These are phyloP conservation scores for Spisula subtruncata DNA, from an alignment of 2,888 invertebrate genomes.

Conservation along the genomic window DNA sequence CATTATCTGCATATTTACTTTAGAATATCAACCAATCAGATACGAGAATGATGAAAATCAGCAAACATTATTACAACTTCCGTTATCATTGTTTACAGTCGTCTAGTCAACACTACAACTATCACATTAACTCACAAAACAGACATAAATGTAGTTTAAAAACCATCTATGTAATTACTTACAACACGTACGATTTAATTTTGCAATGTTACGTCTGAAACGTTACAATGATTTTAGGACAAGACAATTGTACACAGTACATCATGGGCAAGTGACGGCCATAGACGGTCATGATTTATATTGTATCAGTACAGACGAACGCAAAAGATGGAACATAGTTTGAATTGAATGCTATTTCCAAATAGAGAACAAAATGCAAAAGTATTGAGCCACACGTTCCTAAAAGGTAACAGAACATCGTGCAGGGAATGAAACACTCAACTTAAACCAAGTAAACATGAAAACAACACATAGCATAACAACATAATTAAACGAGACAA, in stretches of 20 bases:
- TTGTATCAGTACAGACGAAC: no score
- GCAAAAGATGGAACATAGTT: no score
- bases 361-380: no score
- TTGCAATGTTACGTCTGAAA: slow-evolving; percentile 14
- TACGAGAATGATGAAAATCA: not conserved
- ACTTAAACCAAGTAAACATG: no score
- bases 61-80: not conserved
- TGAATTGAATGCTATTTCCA: no score
- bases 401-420: no score
- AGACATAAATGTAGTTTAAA: slow-evolving; percentile 13
- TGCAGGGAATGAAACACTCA: no score
- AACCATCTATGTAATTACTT: slow-evolving; percentile 10
- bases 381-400: no score
- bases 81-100: not conserved
- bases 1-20: not conserved
- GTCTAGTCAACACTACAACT: slow-evolving; percentile 10
- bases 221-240: not conserved
- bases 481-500: no score
- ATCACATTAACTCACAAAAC: not conserved
- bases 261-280: not conserved
- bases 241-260: not conserved
- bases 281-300: not conserved
- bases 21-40: not conserved
- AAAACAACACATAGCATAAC: no score
- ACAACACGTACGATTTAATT: not conserved